phyloP scores from a whole-genome alignment of 2,888 invertebrate genomes.

The Lepidocyrtoides sp. region DNA sequence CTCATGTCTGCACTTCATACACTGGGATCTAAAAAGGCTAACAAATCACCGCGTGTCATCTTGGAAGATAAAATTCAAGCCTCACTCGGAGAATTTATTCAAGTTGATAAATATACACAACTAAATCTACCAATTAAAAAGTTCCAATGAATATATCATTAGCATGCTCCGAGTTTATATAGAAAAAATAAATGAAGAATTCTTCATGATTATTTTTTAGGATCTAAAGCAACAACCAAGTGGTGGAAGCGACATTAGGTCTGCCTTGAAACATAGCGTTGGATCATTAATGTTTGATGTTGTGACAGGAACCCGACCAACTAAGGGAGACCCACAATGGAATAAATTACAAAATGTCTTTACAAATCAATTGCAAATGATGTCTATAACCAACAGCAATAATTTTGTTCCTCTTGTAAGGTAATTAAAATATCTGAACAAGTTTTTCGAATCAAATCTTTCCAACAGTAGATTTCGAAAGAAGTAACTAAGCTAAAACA shows the following conservation, averaged over 20 bases:
- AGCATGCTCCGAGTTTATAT: too few species aligned
- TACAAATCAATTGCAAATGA: slow-evolving; percentile 94
- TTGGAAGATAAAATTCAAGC: slow-evolving; percentile 90
- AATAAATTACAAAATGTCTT: slow-evolving; percentile 92
- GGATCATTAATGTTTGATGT: slow-evolving; percentile 93
- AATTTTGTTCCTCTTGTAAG: slow-evolving; percentile 95
- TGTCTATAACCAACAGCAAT: slow-evolving; percentile 93
- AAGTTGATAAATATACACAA: slow-evolving; percentile 69
- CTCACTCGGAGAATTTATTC: slow-evolving; percentile 87
- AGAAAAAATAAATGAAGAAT: too few species aligned
- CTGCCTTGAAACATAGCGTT: slow-evolving; percentile 89
- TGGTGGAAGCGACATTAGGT: slow-evolving; percentile 62
- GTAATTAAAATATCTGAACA: slow-evolving; percentile 86
- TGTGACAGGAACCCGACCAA: slow-evolving; percentile 92
- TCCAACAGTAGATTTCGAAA: too few species aligned
- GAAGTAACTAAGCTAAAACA: too few species aligned
- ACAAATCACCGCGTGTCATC: slow-evolving; percentile 88
- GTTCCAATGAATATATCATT: neutral
- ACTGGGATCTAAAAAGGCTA: slow-evolving; percentile 91
- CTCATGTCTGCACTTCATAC: slow-evolving; percentile 91
- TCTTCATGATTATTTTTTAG: slow-evolving; percentile 39
- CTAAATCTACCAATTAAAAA: neutral
- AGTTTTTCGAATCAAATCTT: too few species aligned
- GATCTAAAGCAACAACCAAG: slow-evolving; percentile 68
- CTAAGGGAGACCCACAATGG: slow-evolving; percentile 90